Evolutionary conservation across 2,888 invertebrate genomes (phyloP).

Genomic region (Tetrapedia diversipes): DNA sequence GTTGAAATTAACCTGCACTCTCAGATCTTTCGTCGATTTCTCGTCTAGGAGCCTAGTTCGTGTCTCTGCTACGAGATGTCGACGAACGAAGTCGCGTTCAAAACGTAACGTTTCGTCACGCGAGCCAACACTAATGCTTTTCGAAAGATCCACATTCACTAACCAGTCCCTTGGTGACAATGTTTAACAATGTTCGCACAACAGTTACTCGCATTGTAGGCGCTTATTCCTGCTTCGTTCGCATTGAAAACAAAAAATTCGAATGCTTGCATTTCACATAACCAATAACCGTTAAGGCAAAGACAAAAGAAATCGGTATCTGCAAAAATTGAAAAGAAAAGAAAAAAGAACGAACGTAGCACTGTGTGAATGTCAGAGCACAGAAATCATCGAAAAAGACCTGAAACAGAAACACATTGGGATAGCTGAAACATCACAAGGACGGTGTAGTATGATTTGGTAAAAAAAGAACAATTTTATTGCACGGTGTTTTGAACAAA

Average conservation of each 20-base stretch:
- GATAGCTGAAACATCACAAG: constrained; percentile 3
- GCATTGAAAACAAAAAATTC: constrained; percentile 2
- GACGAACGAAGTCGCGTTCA: constrained; percentile 9
- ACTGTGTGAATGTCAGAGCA: constrained; percentile 7
- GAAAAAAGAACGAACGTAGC: not conserved
- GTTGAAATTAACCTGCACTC: constrained; percentile 40
- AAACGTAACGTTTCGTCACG: not conserved
- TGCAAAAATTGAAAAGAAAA: not conserved
- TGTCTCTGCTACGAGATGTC: not conserved
- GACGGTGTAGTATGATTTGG: constrained; percentile 45
- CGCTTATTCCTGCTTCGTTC: constrained; percentile 39
- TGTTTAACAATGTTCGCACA: constrained; percentile 20
- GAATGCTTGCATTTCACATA: not conserved
- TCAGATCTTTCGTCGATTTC: constrained; percentile 18
- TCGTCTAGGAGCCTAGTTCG: not conserved
- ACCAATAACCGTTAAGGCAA: not conserved
- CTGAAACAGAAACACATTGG: not conserved
- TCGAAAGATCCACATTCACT: constrained; percentile 43
- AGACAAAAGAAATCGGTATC: not conserved
- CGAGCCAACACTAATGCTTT: constrained; percentile 26
- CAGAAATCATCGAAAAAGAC: constrained; percentile 6
- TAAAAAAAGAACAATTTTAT: constrained; percentile 39
- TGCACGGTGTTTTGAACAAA: constrained; percentile 59
- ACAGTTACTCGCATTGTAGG: constrained; percentile 23
- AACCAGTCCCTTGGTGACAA: constrained; percentile 40